Percentiles rank a stretch among this genome's conserved stretches.
These are phyloP conservation scores for Pristionchus mayeri DNA, from an alignment of 2,888 invertebrate species.

Conservation along the genomic window DNA sequence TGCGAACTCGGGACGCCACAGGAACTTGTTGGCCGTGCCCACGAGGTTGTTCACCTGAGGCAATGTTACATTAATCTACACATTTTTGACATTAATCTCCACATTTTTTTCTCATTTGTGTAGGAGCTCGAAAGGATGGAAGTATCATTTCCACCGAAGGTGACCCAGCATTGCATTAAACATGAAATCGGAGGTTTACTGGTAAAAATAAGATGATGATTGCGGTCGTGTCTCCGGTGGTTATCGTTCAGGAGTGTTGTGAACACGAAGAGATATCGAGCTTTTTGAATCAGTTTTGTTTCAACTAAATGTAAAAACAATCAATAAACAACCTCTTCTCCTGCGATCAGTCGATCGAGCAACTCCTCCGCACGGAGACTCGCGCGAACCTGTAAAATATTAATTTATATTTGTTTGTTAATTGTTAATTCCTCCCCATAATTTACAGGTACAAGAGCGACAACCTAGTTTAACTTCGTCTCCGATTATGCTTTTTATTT, in stretches of 20 bases:
- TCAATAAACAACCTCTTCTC: constrained; percentile 74
- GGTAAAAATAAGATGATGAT: too few relatives aligned
- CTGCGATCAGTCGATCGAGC: constrained; percentile 84
- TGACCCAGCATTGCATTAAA: too few relatives aligned
- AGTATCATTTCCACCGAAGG: neutral
- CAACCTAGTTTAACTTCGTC: neutral
- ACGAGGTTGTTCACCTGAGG: constrained; percentile 68
- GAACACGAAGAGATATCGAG: too few relatives aligned
- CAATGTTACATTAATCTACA: neutral
- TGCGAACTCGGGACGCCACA: constrained; percentile 98
- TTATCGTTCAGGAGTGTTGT: too few relatives aligned
- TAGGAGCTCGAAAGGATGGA: too few relatives aligned
- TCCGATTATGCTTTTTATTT: neutral
- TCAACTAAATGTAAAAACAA: too few relatives aligned
- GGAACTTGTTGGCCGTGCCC: constrained; percentile 74
- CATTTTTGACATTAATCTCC: too few relatives aligned
- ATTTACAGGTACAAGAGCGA: neutral
- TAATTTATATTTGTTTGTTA: neutral
- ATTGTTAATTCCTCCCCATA: neutral
- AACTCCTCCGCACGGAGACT: constrained; percentile 89
- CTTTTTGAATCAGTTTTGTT: too few relatives aligned
- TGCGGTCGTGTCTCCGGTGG: too few relatives aligned
- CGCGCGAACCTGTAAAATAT: constrained; percentile 80
- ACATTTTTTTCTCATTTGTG: too few relatives aligned
- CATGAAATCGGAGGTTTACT: too few relatives aligned